A percentile compares a stretch with the other conserved stretches of the same genome.
phyloP scores from a whole-genome alignment of 2,888 invertebrate genomes.

The Stenodera caucasica region DNA sequence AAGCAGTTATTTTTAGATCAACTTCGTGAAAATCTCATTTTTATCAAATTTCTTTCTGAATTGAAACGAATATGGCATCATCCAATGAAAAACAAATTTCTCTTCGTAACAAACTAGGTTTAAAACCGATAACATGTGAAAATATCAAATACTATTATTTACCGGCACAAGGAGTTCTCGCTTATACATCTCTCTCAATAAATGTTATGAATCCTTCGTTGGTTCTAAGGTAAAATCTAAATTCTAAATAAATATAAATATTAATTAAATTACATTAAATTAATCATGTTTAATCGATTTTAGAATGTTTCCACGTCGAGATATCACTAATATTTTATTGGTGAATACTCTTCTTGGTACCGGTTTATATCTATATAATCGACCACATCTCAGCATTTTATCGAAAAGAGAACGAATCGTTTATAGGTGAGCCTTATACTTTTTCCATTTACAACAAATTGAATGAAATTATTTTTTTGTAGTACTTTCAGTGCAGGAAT shows the following conservation, averaged over 20 bases:
- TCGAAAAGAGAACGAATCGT: conserved; percentile 64
- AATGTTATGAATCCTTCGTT: conserved; percentile 84
- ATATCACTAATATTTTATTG: conserved; percentile 80
- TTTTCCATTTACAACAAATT: conserved; percentile 10
- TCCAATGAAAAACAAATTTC: conserved; percentile 41
- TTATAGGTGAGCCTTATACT: conserved; percentile 63
- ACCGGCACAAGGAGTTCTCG: conserved; percentile 73
- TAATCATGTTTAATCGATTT: conserved; percentile 42
- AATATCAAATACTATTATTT: conserved; percentile 76
- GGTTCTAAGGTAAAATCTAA: conserved; percentile 65
- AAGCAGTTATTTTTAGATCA: background rate
- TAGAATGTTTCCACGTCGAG: conserved; percentile 72
- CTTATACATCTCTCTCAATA: conserved; percentile 77
- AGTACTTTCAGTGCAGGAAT: conserved; percentile 72
- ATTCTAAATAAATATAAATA: conserved; percentile 2
- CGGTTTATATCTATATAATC: conserved; percentile 79
- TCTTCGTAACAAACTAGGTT: conserved; percentile 48
- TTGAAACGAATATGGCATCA: conserved; percentile 38
- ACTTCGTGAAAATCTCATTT: no score
- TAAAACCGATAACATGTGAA: conserved; percentile 71
- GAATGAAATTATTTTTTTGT: conserved; percentile 35
- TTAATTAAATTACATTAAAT: conserved; percentile 3
- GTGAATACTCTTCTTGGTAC: conserved; percentile 80
- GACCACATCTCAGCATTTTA: conserved; percentile 74
- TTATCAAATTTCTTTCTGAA: no score